Conservation (phyloP, 2,797 vertebrate species). For the Enteromius treurensis region DNA sequence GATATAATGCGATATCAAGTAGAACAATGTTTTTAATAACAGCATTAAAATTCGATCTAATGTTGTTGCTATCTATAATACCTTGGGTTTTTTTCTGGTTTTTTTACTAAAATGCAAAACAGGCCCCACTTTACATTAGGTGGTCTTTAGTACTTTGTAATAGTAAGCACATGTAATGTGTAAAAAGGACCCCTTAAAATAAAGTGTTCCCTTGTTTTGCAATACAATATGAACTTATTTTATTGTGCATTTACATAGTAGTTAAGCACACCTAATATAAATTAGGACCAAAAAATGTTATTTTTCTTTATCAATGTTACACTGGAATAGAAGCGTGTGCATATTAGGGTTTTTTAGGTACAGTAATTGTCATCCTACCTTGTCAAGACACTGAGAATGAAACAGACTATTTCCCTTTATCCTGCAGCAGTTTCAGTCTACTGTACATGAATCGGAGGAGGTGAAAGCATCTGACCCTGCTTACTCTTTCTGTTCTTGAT, state of each 20-base stretch:
- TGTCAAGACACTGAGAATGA: background rate
- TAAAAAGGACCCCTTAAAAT: no score
- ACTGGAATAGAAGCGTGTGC: background rate
- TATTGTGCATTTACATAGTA: no score
- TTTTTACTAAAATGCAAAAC: background rate
- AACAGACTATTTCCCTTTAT: no score
- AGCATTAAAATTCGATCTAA: background rate
- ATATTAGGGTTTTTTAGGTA: background rate
- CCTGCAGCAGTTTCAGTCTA: constrained; percentile 19
- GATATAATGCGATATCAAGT: background rate
- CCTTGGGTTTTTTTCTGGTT: background rate
- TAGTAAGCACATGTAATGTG: no score
- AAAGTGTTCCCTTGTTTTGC: no score
- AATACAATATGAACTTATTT: no score
- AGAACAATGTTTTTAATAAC: no score
- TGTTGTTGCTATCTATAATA: background rate
- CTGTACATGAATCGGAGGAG: constrained; percentile 66
- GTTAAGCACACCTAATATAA: no score
- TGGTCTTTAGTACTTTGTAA: background rate
- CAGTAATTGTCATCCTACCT: background rate
- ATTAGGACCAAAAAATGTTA: background rate
- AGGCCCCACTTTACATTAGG: background rate
- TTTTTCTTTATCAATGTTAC: background rate
- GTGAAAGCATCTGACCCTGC: constrained; percentile 62
- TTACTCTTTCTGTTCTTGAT: constrained; percentile 54